Base-by-base conservation (phyloP, 2,888 invertebrate species). In the Melinopterus prodromus region DNA sequence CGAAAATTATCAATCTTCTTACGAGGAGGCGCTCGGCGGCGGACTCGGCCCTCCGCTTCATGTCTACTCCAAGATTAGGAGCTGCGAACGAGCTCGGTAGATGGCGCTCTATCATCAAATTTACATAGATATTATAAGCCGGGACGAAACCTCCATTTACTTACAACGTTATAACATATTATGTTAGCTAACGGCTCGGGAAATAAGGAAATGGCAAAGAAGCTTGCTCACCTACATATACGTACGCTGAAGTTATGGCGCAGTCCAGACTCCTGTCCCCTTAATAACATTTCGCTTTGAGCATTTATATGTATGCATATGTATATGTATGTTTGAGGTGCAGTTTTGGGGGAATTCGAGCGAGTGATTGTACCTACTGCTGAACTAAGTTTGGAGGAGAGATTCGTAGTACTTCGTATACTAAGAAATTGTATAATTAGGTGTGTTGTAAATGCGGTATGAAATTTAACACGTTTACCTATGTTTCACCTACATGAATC, bases 1-100 rank as follows among this genome's bases (percentile, higher is more conserved):
- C 82, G 82, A 81, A 83, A 74, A 82, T 83, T 83, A 83, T 83
- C 82, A 83, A 83, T 83, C 82, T 83, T 82, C 82, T 83, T 81
- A 82, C 79, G 53, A 53, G 53, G 53, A 7, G 53, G 53, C 53
- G 53, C 35, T 7, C 35, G 37, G 74, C 74, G 74, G 37, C 81
- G 77, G 80, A 80, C 82, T 80, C 80, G 80, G 81, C 81, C 80
- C 81, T 78, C 81, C 80, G 79, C 80, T 79, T 80, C 80, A 78
- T 81, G 77, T 77, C 77, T 82, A 79, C 81, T 81, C 78, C 77
- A 38, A 71, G 78, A 80, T 74, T 74, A 82, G 79, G 80, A 79
- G 69, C 79, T 79, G 79, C 79, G 79, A 79, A 79, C 77, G 77
- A 77, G 79, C 74, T 69, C 79, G 26, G 77, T 80, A 75, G 74